These are phyloP conservation scores for Andricus grossulariae DNA, from an alignment of 1,140 invertebrate species.

Conservation along the genomic window DNA sequence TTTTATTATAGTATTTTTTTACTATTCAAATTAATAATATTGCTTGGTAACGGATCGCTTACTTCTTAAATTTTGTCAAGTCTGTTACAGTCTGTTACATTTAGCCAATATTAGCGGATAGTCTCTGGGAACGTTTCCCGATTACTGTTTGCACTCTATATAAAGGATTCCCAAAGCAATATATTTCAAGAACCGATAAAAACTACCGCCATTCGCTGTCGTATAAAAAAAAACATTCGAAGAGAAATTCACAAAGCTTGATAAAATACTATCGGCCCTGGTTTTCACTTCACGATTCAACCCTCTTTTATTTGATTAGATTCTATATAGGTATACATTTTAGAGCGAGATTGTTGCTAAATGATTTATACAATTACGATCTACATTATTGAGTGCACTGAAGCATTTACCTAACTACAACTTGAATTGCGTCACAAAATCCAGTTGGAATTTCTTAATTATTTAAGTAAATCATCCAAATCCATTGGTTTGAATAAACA, in stretches of 20 bases:
- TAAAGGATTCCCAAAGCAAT: constrained; percentile 7
- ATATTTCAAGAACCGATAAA: constrained; percentile 17
- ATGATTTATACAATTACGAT: too few species aligned
- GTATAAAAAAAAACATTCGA: neutral
- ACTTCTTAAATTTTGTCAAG: too few species aligned
- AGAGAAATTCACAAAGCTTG: constrained; percentile 1
- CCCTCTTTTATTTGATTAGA: neutral
- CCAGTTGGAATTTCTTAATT: too few species aligned
- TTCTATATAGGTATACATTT: neutral
- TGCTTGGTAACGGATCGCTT: too few species aligned
- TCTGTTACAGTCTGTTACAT: neutral
- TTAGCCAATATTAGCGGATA: neutral
- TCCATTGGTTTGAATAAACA: too few species aligned
- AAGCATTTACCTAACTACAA: too few species aligned
- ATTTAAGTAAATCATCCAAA: too few species aligned
- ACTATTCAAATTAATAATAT: too few species aligned
- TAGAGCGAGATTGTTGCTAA: neutral
- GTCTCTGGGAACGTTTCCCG: constrained; percentile 4
- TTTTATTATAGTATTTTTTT: too few species aligned
- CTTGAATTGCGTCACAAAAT: too few species aligned
- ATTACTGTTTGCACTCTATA: constrained; percentile 10
- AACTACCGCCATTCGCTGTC: neutral
- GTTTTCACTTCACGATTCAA: neutral
- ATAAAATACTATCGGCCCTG: neutral
- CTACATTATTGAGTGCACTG: too few species aligned